Conservation (phyloP, 2,797 vertebrate species). For the Valencia hispanica region DNA sequence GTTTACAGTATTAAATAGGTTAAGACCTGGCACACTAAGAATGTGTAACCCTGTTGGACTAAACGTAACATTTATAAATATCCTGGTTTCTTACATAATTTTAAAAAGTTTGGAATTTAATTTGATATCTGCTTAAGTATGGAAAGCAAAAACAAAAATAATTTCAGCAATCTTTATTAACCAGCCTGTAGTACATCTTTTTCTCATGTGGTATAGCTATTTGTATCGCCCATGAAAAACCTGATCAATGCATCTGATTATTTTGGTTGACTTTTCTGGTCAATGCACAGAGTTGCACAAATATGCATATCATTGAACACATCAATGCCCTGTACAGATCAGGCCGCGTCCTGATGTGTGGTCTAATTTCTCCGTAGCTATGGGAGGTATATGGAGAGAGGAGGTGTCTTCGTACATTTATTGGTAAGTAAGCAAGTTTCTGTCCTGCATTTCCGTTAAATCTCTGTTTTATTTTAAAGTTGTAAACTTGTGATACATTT, state of each 20-base stretch:
- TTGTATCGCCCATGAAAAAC: background rate
- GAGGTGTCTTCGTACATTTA: conserved; percentile 94
- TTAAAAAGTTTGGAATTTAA: background rate
- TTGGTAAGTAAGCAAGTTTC: conserved; percentile 83
- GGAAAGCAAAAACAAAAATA: no score
- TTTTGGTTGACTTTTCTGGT: background rate
- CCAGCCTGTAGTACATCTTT: background rate
- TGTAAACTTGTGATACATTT: background rate
- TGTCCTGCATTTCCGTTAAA: background rate
- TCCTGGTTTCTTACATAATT: background rate
- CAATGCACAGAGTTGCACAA: background rate
- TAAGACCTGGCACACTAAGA: background rate
- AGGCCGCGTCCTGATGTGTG: background rate
- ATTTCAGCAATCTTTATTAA: background rate
- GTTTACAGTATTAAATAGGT: background rate
- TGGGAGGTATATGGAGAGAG: conserved; percentile 97
- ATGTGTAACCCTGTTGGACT: background rate
- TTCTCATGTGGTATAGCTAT: background rate
- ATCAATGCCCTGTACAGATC: background rate
- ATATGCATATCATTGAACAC: background rate
- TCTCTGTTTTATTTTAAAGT: background rate
- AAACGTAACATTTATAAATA: background rate
- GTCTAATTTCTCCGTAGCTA: conserved; percentile 75
- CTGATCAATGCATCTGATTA: background rate
- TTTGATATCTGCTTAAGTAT: background rate